These are phyloP conservation scores for Pyrgus malvae DNA, from an alignment of 2,888 invertebrate genomes.

Conservation along the genomic window DNA sequence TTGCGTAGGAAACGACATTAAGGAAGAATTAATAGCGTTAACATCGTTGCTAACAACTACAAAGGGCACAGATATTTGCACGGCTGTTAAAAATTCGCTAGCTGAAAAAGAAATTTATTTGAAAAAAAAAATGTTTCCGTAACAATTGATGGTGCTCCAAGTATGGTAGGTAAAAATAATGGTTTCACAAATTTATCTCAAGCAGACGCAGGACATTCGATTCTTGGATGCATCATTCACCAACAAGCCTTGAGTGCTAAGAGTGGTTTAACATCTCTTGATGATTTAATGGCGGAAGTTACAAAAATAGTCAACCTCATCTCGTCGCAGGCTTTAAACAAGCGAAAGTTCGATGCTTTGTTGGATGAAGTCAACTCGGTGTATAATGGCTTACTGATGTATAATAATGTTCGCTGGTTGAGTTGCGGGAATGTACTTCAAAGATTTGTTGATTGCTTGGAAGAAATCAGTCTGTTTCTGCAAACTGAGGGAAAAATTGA, in stretches of 20 bases:
- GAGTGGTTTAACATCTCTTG: constrained; percentile 30
- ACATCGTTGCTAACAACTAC: constrained; percentile 34
- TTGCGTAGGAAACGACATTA: constrained; percentile 33
- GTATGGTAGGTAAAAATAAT: neutral
- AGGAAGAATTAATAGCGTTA: constrained; percentile 34
- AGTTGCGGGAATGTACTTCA: constrained; percentile 34
- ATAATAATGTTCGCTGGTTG: constrained; percentile 16
- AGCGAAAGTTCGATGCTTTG: constrained; percentile 41
- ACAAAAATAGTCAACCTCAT: constrained; percentile 39
- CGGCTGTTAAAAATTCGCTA: constrained; percentile 8
- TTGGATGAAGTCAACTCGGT: constrained; percentile 42
- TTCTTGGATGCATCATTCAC: constrained; percentile 2
- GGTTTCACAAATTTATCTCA: neutral
- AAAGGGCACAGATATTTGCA: constrained; percentile 31
- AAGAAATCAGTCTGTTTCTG: constrained; percentile 39
- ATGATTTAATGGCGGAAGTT: constrained; percentile 37
- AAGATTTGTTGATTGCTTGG: constrained; percentile 41
- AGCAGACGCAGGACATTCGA: neutral
- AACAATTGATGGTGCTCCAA: neutral
- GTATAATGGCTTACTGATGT: constrained; percentile 42
- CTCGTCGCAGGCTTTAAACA: constrained; percentile 41
- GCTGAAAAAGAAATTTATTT: neutral
- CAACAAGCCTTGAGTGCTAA: neutral
- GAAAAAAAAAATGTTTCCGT: neutral
- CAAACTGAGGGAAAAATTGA: constrained; percentile 34